phyloP scores from a whole-genome alignment of 2,113 vertebrate genomes.

The Buteo buteo region DNA sequence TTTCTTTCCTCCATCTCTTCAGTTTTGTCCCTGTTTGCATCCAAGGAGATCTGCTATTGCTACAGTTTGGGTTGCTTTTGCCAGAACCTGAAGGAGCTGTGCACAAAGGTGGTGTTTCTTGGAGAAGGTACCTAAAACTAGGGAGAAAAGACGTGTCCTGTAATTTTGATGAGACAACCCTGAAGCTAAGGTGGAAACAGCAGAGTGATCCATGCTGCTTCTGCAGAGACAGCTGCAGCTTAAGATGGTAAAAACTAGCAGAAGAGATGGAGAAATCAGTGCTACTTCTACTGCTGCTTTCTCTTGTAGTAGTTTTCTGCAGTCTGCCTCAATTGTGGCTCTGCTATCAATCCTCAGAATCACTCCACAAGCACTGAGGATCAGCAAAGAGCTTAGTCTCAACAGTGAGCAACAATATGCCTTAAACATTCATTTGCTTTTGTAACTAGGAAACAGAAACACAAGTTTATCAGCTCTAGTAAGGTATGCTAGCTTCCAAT shows the following conservation, averaged over 20 bases:
- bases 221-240: neutral
- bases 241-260: neutral
- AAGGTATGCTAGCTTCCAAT: neutral
- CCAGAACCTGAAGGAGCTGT: neutral
- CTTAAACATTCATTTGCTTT: neutral
- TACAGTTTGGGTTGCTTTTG: neutral
- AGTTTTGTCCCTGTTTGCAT: neutral
- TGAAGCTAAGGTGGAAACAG: neutral
- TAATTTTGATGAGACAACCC: neutral
- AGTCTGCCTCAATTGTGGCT: neutral
- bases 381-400: neutral
- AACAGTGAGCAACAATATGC: neutral
- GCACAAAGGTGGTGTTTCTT: neutral
- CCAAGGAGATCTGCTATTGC: neutral
- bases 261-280: neutral
- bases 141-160: neutral
- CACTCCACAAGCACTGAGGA: neutral
- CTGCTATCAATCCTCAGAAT: neutral
- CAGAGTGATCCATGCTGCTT: neutral
- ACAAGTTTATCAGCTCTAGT: neutral
- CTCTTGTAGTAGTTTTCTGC: neutral
- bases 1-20: neutral
- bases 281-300: neutral
- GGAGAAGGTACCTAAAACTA: neutral
- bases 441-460: neutral